These are phyloP conservation scores for Diuraphis noxia DNA, from an alignment of 1,140 invertebrate genomes.

Conservation along the genomic window DNA sequence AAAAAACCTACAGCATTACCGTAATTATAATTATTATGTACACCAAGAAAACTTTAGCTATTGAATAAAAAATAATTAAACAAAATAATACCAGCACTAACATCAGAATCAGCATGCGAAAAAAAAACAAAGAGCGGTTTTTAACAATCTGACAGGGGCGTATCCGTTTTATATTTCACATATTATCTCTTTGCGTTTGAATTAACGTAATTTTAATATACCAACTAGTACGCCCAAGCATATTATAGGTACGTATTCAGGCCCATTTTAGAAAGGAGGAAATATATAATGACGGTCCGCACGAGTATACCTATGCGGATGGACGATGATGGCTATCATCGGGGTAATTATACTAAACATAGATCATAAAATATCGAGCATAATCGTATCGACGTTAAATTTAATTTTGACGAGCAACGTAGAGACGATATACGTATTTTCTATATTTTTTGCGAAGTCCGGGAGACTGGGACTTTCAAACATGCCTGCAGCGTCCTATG, in stretches of 20 bases:
- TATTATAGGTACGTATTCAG: neutral
- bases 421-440: neutral
- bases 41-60: neutral
- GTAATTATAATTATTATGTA: neutral
- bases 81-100: neutral
- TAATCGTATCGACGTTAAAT: neutral
- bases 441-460: neutral
- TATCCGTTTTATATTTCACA: constrained; percentile 11
- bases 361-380: neutral
- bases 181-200: neutral
- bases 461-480: too few relatives aligned
- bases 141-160: neutral
- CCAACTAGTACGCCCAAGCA: neutral
- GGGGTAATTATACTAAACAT: neutral
- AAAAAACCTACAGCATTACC: neutral
- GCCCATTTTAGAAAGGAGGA: constrained; percentile 33
- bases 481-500: neutral
- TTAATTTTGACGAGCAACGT: neutral
- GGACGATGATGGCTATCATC: constrained; percentile 12
- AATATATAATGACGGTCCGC: constrained; percentile 4
- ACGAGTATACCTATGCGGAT: neutral
- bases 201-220: neutral
- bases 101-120: neutral
- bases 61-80: constrained; percentile 30
- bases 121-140: constrained; percentile 18